These are phyloP conservation scores for Sturnus vulgaris DNA, from an alignment of 2,113 vertebrate genomes.

Conservation along the genomic window DNA sequence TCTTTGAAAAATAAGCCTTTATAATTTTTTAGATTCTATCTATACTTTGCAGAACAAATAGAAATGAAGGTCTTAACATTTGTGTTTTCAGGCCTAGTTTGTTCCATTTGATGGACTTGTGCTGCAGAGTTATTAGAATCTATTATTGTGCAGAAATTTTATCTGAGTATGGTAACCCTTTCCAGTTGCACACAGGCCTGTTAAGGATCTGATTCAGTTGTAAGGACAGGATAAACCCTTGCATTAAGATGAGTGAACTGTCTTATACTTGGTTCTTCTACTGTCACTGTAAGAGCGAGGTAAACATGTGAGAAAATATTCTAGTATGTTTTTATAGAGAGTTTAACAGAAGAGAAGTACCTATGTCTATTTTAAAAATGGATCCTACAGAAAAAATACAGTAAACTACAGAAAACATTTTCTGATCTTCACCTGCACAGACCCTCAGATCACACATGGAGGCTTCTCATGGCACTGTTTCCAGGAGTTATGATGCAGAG, in stretches of 20 bases:
- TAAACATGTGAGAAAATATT: not conserved
- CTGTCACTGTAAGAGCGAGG: not conserved
- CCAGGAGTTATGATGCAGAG: not conserved
- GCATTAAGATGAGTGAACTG: not conserved
- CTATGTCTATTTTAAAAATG: not conserved
- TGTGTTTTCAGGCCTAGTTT: not conserved
- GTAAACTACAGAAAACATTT: not conserved
- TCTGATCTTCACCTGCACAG: not conserved
- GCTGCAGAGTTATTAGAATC: not conserved
- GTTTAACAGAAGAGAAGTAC: not conserved
- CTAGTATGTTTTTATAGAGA: not conserved
- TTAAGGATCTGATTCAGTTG: not conserved
- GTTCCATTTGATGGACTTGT: not conserved
- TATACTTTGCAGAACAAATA: not conserved
- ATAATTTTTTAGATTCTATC: not conserved
- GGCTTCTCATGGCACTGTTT: not conserved
- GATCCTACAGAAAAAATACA: not conserved
- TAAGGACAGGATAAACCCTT: not conserved
- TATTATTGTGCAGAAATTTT: not conserved
- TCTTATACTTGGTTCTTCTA: not conserved
- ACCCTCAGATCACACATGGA: not conserved
- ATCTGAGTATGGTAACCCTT: not conserved
- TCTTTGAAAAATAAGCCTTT: not conserved
- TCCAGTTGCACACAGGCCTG: not conserved
- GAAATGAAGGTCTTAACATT: not conserved